Conservation (phyloP, 2,797 vertebrate species). For the Poeciliopsis paucimaculata region DNA sequence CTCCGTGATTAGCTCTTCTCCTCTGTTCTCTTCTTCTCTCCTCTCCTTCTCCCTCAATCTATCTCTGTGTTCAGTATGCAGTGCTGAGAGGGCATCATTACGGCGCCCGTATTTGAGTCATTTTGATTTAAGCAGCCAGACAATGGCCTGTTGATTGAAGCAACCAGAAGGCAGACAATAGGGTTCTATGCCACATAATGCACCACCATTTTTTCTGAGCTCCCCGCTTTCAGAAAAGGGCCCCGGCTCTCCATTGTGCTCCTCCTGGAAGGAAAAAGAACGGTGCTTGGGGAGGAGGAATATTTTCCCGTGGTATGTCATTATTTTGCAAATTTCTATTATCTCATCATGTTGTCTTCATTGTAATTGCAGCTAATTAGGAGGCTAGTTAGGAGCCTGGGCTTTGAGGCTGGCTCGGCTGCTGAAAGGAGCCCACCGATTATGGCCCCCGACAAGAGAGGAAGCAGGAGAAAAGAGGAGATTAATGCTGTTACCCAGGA, state of each 20-base stretch:
- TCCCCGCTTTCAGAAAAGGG: conserved; percentile 89
- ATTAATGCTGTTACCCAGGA: conserved; percentile 99
- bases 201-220: conserved; percentile 94
- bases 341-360: conserved; percentile 99
- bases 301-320: conserved; percentile 99
- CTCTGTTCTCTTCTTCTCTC: conserved; percentile 2
- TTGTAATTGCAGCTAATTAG: conserved; percentile 99
- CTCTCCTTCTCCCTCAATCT: conserved; percentile 79
- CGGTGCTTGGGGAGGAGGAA: conserved; percentile 99
- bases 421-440: conserved; percentile 99
- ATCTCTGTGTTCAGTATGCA: conserved; percentile 91
- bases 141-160: conserved; percentile 99
- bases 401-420: conserved; percentile 99
- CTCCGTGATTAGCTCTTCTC: conserved; percentile 51
- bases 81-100: conserved; percentile 99
- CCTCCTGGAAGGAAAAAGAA: conserved; percentile 84
- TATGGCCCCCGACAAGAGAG: conserved; percentile 96
- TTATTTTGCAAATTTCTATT: conserved; percentile 99
- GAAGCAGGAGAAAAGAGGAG: conserved; percentile 92
- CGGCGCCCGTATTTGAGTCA: conserved; percentile 98
- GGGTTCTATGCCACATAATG: conserved; percentile 99
- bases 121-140: conserved; percentile 99
- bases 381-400: conserved; percentile 99
- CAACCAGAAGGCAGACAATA: conserved; percentile 99
- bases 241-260: conserved; percentile 94